These are phyloP conservation scores for Dendronephthya gigantea DNA, from an alignment of 64 coral and sea anemone genomes.

Conservation along the genomic window DNA sequence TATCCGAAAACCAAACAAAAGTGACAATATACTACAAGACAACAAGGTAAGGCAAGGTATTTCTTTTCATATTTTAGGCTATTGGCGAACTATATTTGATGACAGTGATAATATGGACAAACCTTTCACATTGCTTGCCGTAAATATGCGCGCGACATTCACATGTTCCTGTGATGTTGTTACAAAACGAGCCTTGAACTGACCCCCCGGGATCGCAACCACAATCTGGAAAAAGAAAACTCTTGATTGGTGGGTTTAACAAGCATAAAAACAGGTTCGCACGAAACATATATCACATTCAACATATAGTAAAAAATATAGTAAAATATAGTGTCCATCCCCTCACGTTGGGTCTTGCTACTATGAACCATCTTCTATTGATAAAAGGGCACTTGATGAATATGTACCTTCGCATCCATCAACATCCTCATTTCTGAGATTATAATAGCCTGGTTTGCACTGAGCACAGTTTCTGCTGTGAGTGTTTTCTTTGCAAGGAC, in stretches of 20 bases:
- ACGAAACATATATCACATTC: too few species aligned
- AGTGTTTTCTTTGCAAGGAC: slow-evolving; percentile 65
- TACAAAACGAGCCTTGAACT: slow-evolving; percentile 25
- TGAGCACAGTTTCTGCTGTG: slow-evolving; percentile 59
- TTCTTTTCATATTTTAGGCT: too few species aligned
- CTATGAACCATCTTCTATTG: too few species aligned
- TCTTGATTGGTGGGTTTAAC: too few species aligned
- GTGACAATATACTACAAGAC: too few species aligned
- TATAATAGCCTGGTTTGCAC: slow-evolving; percentile 73
- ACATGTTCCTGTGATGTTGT: slow-evolving; percentile 68
- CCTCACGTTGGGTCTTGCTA: too few species aligned
- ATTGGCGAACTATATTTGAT: too few species aligned
- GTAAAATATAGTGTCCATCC: too few species aligned
- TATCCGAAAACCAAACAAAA: neutral
- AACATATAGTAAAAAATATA: too few species aligned
- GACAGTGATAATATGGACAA: neutral
- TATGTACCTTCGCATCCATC: slow-evolving; percentile 60
- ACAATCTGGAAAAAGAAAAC: slow-evolving; percentile 39
- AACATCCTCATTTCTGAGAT: slow-evolving; percentile 24
- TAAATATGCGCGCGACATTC: slow-evolving; percentile 51
- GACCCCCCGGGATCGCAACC: slow-evolving; percentile 58
- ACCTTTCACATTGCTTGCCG: slow-evolving; percentile 49
- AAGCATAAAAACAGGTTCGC: too few species aligned
- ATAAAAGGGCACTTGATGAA: neutral
- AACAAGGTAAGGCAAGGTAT: too few species aligned